Base-by-base conservation (phyloP, 2,797 vertebrate species). In the Saxicola maurus region DNA sequence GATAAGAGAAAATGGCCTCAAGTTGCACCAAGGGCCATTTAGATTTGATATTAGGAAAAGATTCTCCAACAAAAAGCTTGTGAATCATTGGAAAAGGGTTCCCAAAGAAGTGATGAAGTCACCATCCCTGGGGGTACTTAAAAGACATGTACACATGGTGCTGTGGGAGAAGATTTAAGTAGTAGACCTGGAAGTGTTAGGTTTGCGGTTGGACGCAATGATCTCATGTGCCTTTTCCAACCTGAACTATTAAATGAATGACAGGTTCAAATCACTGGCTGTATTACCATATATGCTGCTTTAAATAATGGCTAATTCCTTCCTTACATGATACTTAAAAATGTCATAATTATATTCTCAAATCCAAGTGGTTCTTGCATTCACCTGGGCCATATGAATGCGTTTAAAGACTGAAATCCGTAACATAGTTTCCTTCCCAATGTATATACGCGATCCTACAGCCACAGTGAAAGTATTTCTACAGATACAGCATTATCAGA, bases 401-500 rank as follows among this genome's bases (percentile, higher is more conserved):
- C 27, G 59, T 61, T 62, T 80, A 31, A 79, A 82, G 45, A 43
- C 57, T 49, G 15, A 40, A 77, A 46, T 53, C 43, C 37, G 11
- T 46, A 38, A 31, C 10, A 18, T 0, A 31, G 2, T 55, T 80
- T 69, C 52, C 17, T 37, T 60, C 35, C 46, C 46, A 57, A 30
- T 8, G 9, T 45, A 8, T 6, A 11, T 57, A 60, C 33, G 31
- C 17, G 57, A 59, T 31, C 8, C 23, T 71, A 27, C 42, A 57
- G 71, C 45, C 35, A 37, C 64, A 45, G 59, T 56, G 35, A 28
- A 64, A 72, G 35, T 59, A 61, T 88, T 90, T 91, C 87, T 62
- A 51, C 28, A 78, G 68, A 78, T 52, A 92, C 23, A 72, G 43
- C 13, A 25, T 80, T 86, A 89, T 76, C 82, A 80, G 87, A 83